Percentiles rank a stretch among this genome's conserved stretches.
phyloP scores from a whole-genome alignment of 1,140 invertebrate genomes.

The Triops cancriformis region DNA sequence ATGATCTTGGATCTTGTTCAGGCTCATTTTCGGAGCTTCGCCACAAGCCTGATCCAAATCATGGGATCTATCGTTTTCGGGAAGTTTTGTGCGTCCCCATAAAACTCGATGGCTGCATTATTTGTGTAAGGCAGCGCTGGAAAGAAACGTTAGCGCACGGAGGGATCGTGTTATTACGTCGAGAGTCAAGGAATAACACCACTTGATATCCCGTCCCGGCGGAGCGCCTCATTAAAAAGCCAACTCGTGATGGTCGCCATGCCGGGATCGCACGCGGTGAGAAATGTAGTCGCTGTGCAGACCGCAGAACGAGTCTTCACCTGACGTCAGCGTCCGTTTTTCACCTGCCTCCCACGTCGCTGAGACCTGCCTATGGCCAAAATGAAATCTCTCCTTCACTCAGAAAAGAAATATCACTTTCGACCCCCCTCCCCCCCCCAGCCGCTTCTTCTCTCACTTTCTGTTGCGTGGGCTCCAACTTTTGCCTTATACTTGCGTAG shows the following conservation, averaged over 20 bases:
- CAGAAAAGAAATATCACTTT: background rate
- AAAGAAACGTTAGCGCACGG: background rate
- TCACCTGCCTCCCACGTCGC: conserved; percentile 7
- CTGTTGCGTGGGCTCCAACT: background rate
- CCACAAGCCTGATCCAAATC: too few relatives aligned
- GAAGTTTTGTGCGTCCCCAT: background rate
- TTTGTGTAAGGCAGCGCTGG: background rate
- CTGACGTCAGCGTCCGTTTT: background rate
- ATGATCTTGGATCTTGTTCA: too few relatives aligned
- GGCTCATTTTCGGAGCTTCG: too few relatives aligned
- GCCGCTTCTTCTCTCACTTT: background rate
- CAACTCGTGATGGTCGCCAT: background rate
- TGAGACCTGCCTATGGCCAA: background rate
- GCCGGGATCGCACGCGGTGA: conserved; percentile 7
- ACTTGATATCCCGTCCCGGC: background rate
- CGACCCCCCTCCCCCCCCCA: background rate
- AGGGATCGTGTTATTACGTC: background rate
- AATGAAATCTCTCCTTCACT: background rate
- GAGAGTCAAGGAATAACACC: background rate
- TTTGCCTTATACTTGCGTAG: too few relatives aligned
- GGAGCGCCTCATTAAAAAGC: background rate
- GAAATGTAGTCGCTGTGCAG: background rate
- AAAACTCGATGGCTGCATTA: background rate
- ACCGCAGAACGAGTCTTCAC: background rate
- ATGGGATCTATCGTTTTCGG: too few relatives aligned